phyloP scores from a whole-genome alignment of 2,888 invertebrate genomes.

The Stenolophus ochropezus region DNA sequence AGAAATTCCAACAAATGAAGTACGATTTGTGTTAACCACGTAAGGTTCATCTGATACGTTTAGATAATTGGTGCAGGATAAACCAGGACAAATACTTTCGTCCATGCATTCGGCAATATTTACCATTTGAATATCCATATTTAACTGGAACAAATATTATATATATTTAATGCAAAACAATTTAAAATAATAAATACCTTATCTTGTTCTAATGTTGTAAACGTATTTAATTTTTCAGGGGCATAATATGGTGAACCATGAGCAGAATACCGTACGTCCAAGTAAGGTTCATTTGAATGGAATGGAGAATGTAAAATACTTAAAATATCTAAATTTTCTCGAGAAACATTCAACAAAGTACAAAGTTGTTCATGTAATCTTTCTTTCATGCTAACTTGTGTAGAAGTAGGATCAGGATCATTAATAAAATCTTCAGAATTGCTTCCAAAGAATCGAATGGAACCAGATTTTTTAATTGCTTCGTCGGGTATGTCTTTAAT shows the following conservation, averaged over 20 bases:
- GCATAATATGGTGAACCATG: conserved; percentile 96
- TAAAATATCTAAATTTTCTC: conserved; percentile 93
- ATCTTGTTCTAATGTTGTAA: conserved; percentile 83
- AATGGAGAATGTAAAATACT: conserved; percentile 85
- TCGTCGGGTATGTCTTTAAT: conserved; percentile 93
- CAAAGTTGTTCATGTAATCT: conserved; percentile 78
- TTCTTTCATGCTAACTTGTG: conserved; percentile 81
- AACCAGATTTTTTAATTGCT: conserved; percentile 94
- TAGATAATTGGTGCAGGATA: conserved; percentile 88
- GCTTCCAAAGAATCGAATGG: conserved; percentile 87
- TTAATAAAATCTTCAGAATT: conserved; percentile 90
- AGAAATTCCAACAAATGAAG: conserved; percentile 94
- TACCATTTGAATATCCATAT: conserved; percentile 87
- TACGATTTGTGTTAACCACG: conserved; percentile 93
- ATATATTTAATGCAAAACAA: too few species aligned
- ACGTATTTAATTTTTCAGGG: conserved; percentile 90
- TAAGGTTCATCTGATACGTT: conserved; percentile 82
- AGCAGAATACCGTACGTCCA: conserved; percentile 93
- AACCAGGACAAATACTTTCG: conserved; percentile 81
- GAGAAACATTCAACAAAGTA: conserved; percentile 83
- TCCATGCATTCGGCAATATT: conserved; percentile 93
- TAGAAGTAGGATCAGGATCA: neutral
- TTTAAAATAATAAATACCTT: conserved; percentile 72
- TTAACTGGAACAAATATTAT: conserved; percentile 75
- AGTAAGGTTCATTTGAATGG: conserved; percentile 77